Percentiles rank a stretch among this genome's conserved stretches.
Conservation (phyloP, 1,140 invertebrate genomes). For the Drosophila takahashii region DNA sequence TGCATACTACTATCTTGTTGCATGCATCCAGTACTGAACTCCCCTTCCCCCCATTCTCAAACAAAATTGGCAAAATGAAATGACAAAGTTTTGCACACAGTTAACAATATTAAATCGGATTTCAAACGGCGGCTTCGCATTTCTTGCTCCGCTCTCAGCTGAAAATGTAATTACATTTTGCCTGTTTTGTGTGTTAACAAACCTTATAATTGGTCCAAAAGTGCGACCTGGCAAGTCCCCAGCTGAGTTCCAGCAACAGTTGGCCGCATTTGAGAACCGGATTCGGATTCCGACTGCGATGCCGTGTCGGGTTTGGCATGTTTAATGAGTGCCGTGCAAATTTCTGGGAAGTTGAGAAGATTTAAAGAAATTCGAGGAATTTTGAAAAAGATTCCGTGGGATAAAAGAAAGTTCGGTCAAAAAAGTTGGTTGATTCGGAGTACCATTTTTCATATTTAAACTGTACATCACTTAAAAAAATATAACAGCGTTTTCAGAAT, state of each 20-base stretch:
- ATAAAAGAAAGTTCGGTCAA: neutral
- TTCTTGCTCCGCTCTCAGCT: conserved; percentile 26
- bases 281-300: conserved; percentile 21
- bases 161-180: conserved; percentile 81
- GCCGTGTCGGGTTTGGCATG: conserved; percentile 21
- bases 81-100: conserved; percentile 81
- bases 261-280: conserved; percentile 43
- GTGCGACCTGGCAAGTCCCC: conserved; percentile 48
- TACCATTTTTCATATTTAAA: neutral
- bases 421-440: neutral
- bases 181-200: conserved; percentile 82
- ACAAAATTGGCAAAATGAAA: conserved; percentile 70
- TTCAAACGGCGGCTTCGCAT: conserved; percentile 61
- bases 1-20: conserved; percentile 63
- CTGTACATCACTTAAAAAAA: no score
- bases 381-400: neutral
- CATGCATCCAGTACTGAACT: conserved; percentile 10
- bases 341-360: conserved; percentile 5
- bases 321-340: conserved; percentile 27
- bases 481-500: no score
- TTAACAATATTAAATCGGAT: conserved; percentile 83
- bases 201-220: conserved; percentile 78
- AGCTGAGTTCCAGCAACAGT: conserved; percentile 65
- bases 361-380: conserved; percentile 1
- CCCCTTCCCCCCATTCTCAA: conserved; percentile 22